Percentiles rank a stretch among this genome's conserved stretches.
phyloP scores from a whole-genome alignment of 2,113 vertebrate genomes.

The Catagonus wagneri region DNA sequence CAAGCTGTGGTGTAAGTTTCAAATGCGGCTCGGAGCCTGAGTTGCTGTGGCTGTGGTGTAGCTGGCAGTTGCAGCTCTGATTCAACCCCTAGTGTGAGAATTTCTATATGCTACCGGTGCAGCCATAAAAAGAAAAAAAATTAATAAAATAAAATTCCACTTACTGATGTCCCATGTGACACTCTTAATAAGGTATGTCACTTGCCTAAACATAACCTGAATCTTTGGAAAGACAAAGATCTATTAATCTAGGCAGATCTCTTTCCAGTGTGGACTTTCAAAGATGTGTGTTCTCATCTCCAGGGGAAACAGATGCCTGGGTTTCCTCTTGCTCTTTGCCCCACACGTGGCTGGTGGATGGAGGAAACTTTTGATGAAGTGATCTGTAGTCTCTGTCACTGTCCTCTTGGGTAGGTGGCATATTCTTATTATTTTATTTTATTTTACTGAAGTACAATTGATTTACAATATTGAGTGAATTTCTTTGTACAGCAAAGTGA shows the following conservation, averaged over 20 bases:
- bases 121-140: neutral
- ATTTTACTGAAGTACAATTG: too few relatives aligned
- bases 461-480: too few relatives aligned
- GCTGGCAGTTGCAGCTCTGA: too few relatives aligned
- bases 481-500: too few relatives aligned
- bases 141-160: neutral
- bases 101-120: too few relatives aligned
- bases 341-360: fast-evolving
- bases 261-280: neutral
- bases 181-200: neutral
- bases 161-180: neutral
- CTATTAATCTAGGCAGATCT: neutral
- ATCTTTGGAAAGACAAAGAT: neutral
- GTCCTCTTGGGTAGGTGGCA: neutral
- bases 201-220: neutral
- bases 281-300: neutral
- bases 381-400: neutral
- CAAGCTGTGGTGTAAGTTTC: too few relatives aligned
- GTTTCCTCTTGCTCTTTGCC: neutral
- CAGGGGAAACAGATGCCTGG: neutral
- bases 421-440: neutral
- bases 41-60: too few relatives aligned
- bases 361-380: neutral
- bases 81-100: too few relatives aligned
- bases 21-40: too few relatives aligned